These are phyloP conservation scores for Syrphus vitripennis DNA, from an alignment of 2,888 invertebrate species.

Conservation along the genomic window DNA sequence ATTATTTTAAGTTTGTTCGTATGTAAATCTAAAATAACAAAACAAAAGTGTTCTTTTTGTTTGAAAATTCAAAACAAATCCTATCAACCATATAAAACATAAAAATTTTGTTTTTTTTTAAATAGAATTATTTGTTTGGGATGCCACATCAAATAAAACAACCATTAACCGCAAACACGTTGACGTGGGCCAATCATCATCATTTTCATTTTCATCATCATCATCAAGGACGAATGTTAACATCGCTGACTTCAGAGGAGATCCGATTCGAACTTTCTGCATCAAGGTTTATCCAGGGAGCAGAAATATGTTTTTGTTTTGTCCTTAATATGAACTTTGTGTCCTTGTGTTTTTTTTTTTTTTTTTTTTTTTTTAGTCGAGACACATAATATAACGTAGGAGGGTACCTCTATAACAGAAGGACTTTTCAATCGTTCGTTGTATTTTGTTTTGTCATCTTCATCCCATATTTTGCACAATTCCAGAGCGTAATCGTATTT, in stretches of 20 bases:
- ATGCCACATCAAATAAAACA: constrained; percentile 1
- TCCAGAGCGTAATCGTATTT: constrained; percentile 20
- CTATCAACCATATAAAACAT: background rate
- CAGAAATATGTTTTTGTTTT: background rate
- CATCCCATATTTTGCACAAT: background rate
- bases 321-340: background rate
- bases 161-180: background rate
- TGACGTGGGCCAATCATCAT: constrained; percentile 6
- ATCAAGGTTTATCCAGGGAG: background rate
- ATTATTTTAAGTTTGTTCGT: background rate
- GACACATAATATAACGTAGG: constrained; percentile 17
- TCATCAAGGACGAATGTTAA: constrained; percentile 21
- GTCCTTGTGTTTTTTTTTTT: constrained; percentile 24
- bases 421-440: constrained; percentile 19
- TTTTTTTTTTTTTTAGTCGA: no score
- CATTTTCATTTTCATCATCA: background rate
- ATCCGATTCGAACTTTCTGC: background rate
- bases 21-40: background rate
- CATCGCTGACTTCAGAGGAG: background rate
- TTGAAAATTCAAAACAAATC: background rate
- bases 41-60: background rate
- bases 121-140: background rate
- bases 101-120: background rate
- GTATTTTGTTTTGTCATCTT: background rate
- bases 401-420: background rate